Evolutionary conservation across 1,140 invertebrate genomes (phyloP).

Genomic region (Maconellicoccus hirsutus): DNA sequence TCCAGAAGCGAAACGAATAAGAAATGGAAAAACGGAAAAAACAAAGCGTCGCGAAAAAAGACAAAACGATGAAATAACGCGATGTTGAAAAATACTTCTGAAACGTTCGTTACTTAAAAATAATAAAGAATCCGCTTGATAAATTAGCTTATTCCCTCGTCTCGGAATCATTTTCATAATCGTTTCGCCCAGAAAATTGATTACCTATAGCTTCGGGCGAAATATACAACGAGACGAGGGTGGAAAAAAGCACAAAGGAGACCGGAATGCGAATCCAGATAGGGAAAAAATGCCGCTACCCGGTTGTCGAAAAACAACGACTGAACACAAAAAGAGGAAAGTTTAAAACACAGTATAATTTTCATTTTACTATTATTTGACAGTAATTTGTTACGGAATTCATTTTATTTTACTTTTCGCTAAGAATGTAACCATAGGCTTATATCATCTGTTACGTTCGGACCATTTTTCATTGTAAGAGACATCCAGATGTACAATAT

Average conservation of each 20-base stretch:
- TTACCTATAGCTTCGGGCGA: not conserved
- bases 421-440: conserved; percentile 8
- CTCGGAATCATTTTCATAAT: not conserved
- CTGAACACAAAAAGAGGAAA: not conserved
- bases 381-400: conserved; percentile 4
- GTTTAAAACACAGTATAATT: not conserved
- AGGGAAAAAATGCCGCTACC: not conserved
- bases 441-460: not conserved
- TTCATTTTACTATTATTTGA: conserved; percentile 10
- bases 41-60: too few relatives aligned
- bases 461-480: not conserved
- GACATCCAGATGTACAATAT: not conserved
- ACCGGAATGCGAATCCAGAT: not conserved
- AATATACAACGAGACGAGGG: not conserved
- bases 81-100: too few relatives aligned
- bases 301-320: not conserved
- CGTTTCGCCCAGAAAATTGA: not conserved
- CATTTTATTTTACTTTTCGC: not conserved
- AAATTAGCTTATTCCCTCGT: not conserved
- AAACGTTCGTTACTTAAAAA: not conserved
- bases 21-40: too few relatives aligned
- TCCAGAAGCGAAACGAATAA: too few relatives aligned
- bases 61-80: too few relatives aligned
- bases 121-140: conserved; percentile 1
- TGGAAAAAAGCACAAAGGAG: not conserved